phyloP scores from a whole-genome alignment of 2,113 vertebrate genomes.

The Platanista minor region DNA sequence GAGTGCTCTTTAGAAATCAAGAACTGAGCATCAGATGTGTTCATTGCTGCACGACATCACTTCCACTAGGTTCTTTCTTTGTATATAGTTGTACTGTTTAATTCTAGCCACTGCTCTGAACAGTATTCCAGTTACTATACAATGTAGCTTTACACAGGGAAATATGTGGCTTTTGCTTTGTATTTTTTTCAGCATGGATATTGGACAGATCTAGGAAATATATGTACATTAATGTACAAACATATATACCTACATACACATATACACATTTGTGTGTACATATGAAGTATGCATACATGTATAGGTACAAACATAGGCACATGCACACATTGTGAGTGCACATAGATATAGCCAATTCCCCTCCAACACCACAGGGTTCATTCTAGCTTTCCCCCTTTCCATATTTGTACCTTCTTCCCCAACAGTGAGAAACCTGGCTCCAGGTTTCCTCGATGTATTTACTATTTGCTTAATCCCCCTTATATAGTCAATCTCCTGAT shows the following conservation, averaged over 20 bases:
- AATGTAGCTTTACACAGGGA: conserved; percentile 85
- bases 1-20: neutral
- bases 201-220: neutral
- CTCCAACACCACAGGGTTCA: neutral
- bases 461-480: neutral
- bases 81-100: conserved; percentile 84
- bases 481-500: neutral
- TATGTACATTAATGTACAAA: neutral
- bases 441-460: neutral
- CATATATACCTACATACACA: neutral
- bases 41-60: neutral
- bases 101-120: conserved; percentile 85
- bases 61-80: conserved; percentile 66
- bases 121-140: conserved; percentile 85
- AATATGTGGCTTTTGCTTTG: conserved; percentile 88
- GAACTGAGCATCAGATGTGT: neutral
- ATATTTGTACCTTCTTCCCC: neutral
- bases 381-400: neutral
- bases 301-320: neutral
- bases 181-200: conserved; percentile 89
- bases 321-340: neutral
- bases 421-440: neutral
- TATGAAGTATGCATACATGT: neutral
- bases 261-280: neutral
- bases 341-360: neutral